Base-by-base conservation (phyloP, 2,113 vertebrate species). In the Haemorhous mexicanus region DNA sequence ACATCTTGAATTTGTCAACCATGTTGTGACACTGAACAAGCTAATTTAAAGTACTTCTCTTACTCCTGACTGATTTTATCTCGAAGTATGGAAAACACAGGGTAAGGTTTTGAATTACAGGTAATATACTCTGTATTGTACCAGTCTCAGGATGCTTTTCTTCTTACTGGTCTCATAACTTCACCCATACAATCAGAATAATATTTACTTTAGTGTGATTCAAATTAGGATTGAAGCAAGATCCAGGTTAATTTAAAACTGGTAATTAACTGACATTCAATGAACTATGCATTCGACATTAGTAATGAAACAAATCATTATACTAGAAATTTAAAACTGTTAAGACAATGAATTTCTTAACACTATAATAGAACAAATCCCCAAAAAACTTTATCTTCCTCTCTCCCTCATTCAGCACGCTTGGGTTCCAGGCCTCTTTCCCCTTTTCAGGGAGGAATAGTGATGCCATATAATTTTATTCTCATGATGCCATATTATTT, bases 401-500 rank as follows among this genome's bases (percentile, higher is more conserved):
- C 33, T 55, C 3, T 7, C 4, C 1, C 12, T 32, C 3, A 22
- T 79, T 70, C 5, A 70, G 8, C 43, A 80, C 0, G 0, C 43
- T 21, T 79, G 32, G 3, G 13, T 39, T 75, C 6, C 7, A 70
- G 41, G 11, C 3, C 17, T 26, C 6, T 53, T 39, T 4, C 1
- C 4, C 4, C 16, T 52, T 35, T 50, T 32, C 30, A 55, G 15
- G 15, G 24, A 58, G 20, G 14, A 28, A 41, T 24, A 62, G 8
- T 35, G 22, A 24, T 1, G 9, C n/a, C 12, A 11, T 30, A 44
- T 23, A 66, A 3, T 11, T 12, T 1, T 1, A 18, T 23, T 53
- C 12, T 62, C 1, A 0, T 44, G 12, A 21, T 43, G 41, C n/a
- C 13, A 11, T 30, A 44, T 23, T 62, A 3, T 11, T 12, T 1